Base-by-base conservation (phyloP, 1,140 invertebrate species). In the Pygmarrhopalites habei region DNA sequence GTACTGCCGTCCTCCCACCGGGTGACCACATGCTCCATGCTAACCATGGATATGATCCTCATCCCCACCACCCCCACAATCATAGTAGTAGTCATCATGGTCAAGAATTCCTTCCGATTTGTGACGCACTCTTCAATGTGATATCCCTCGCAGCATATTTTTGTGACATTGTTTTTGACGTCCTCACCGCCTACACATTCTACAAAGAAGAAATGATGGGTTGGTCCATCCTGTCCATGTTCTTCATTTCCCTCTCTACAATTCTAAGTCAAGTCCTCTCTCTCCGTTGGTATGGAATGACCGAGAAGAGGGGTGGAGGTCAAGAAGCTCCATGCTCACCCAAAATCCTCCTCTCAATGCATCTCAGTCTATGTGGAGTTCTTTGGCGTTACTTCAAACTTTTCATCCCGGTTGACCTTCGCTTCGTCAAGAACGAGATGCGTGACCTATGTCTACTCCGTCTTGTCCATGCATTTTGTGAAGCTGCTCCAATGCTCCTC, bases 91-190 rank as follows among this genome's bases (percentile, higher is more conserved):
- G 28, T 19, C 19, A 49, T 4, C 29, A 19, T 3, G 7, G 41
- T 1, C 47, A 60, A 51, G 65, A 70, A 46, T 66, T 66, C 28
- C 59, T 70, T 1, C 68, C 68, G 0, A 62, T 70, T 32, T 70
- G 68, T 56, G 68, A 70, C 39, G 64, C 68, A 47, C 79, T 92
- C 7, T 93, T 93, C 79, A 92, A 92, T 76, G 87, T 93, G 74
- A 90, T 92, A 64, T 92, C 89, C 14, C 77, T 93, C 52, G 87
- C 87, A n/a, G 88, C 86, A 2, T 92, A 92, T 75, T 93, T 93
- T 76, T 92, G 89, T 78, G 89, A 92, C 80, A 83, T 92, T 46
- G 88, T 92, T 2, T 93, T 93, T 73, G 89, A 92, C 75, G 79
- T 91, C 32, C 83, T 90, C 41, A 87, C 89, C 79, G 83, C 86